These are phyloP conservation scores for Geotrypetes seraphini DNA, from an alignment of 2,797 vertebrate species.

Conservation along the genomic window DNA sequence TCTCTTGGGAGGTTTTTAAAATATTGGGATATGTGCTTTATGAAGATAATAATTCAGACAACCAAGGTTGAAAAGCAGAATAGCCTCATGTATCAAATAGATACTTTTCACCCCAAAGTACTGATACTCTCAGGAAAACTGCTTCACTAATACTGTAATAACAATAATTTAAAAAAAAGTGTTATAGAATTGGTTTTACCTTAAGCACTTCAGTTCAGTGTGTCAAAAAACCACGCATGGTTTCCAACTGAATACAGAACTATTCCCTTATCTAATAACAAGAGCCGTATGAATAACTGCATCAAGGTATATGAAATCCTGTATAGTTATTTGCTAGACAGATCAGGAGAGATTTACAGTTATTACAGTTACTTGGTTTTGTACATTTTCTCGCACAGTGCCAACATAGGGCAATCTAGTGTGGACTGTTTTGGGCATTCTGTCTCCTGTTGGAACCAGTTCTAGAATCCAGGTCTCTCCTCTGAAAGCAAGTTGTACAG, in stretches of 20 bases:
- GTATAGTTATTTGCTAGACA: neutral
- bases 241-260: neutral
- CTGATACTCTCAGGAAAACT: neutral
- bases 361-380: neutral
- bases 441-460: no score
- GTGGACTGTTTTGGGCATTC: neutral
- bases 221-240: neutral
- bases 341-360: neutral
- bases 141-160: no score
- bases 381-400: neutral
- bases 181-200: neutral
- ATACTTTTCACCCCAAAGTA: no score
- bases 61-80: slow-evolving; percentile 2
- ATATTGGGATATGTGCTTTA: slow-evolving; percentile 9
- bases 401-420: neutral
- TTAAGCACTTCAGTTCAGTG: neutral
- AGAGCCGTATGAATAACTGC: neutral
- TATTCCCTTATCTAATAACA: slow-evolving; percentile 2
- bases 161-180: neutral
- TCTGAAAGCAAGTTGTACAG: no score
- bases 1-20: neutral
- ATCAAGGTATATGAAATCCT: neutral
- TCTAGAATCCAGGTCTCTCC: no score
- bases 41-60: no score
- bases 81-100: neutral